Base-by-base conservation (phyloP, 2,113 vertebrate species). In the Climacteris rufus region DNA sequence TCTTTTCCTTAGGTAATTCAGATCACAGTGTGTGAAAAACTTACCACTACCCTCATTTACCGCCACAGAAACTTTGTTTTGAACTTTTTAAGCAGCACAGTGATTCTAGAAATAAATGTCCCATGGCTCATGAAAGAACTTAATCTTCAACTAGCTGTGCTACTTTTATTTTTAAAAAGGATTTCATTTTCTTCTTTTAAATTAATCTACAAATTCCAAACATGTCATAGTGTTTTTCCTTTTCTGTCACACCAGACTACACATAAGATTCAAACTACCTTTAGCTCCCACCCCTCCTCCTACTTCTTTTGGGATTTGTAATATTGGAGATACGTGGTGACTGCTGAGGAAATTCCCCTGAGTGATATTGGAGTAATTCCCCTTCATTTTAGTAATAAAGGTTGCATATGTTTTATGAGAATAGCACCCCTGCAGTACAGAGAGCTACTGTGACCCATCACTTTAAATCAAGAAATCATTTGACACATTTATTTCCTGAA, bases 401-500 rank as follows among this genome's bases (percentile, higher is more conserved):
- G 70, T 88, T 90, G 93, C 90, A 91, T 96, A 89, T 72, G 64
- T 97, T 98, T 97, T 97, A 95, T 89, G 89, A 97, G 97, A 96
- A 78, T 79, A 94, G 90, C 93, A 96, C 94, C 86, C 92, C 95
- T 89, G 89, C 93, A 92, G 83, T 95, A 94, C 95, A 95, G 94
- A 97, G 93, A 95, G 88, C 95, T 89, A 96, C 97, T 97, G 95
- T 94, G 95, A 97, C 97, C 95, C 66, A 83, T 97, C 96, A 96
- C 72, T 94, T 97, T 96, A 96, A 97, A 97, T 97, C 97, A 95
- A 97, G 96, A 97, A 97, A 96, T 97, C 72, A 92, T 97, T 97
- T 97, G 96, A 96, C 95, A 94, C 60, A 2, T 98, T 97, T 98
- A 97, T 97, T 97, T 98, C 95, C 96, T 94, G 65, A 93, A 63